Evolutionary conservation across 2,888 invertebrate species (phyloP).

Genomic region (Stenchaetothrips biformis): DNA sequence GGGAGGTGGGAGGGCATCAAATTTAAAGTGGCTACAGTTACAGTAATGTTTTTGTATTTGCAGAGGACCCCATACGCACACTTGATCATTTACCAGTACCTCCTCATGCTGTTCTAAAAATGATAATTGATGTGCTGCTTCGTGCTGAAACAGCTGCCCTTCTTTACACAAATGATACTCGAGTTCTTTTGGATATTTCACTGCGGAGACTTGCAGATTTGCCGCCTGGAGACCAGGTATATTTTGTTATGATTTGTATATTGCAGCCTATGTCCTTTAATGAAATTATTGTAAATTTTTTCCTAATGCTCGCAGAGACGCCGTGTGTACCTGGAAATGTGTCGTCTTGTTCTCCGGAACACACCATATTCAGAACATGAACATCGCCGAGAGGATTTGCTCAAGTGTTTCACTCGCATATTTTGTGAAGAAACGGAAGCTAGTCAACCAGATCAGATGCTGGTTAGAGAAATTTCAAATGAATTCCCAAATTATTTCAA

Average conservation of each 20-base stretch:
- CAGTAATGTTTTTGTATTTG: slow-evolving; percentile 38
- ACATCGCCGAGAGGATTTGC: slow-evolving; percentile 74
- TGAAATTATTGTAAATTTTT: not conserved
- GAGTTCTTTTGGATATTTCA: slow-evolving; percentile 89
- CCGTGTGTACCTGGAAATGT: slow-evolving; percentile 70
- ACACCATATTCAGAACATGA: slow-evolving; percentile 74
- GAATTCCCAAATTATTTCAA: slow-evolving; percentile 67
- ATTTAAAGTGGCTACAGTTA: no score
- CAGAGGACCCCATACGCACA: slow-evolving; percentile 82
- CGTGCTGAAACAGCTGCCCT: slow-evolving; percentile 72
- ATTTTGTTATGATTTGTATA: slow-evolving; percentile 30
- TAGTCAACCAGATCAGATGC: slow-evolving; percentile 69
- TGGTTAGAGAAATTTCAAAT: slow-evolving; percentile 75
- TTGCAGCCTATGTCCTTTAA: not conserved
- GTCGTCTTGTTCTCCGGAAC: slow-evolving; percentile 73
- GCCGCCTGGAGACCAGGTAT: slow-evolving; percentile 77
- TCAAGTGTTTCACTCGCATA: slow-evolving; percentile 77
- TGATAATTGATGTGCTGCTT: slow-evolving; percentile 81
- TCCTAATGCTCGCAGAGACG: slow-evolving; percentile 55
- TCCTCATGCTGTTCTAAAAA: slow-evolving; percentile 80
- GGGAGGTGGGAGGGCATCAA: not conserved
- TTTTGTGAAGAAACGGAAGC: slow-evolving; percentile 75
- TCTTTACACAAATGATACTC: slow-evolving; percentile 92
- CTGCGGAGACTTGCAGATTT: slow-evolving; percentile 85
- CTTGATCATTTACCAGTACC: slow-evolving; percentile 77